Evolutionary conservation across 2,113 vertebrate genomes (phyloP).

Genomic region (Nyctereutes procyonoides): DNA sequence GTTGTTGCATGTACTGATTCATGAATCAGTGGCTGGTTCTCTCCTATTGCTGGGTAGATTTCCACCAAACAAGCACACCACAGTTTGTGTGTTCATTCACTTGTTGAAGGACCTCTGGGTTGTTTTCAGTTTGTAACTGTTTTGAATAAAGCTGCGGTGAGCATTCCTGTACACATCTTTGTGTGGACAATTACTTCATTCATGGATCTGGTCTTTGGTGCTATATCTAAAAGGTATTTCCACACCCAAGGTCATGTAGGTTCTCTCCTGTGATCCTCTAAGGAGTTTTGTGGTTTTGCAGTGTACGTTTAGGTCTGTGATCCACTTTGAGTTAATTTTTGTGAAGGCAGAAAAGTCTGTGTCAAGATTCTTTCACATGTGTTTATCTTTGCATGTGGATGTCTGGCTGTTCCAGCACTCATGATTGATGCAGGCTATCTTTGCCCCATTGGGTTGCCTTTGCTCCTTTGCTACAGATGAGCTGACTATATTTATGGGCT

Average conservation of each 20-base stretch:
- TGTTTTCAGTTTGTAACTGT: not conserved
- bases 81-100: not conserved
- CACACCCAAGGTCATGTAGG: not conserved
- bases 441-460: not conserved
- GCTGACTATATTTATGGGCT: not conserved
- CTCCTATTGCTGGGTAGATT: not conserved
- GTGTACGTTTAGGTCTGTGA: not conserved
- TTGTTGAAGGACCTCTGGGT: not conserved
- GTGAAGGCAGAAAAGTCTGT: not conserved
- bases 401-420: not conserved
- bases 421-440: not conserved
- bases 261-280: not conserved
- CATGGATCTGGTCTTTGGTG: fast-evolving
- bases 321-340: not conserved
- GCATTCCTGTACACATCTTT: not conserved
- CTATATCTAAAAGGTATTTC: not conserved
- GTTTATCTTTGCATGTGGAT: fast-evolving
- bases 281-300: not conserved
- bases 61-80: not conserved
- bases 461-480: not conserved
- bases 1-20: fast-evolving
- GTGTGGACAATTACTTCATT: not conserved
- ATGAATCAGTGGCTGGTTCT: not conserved
- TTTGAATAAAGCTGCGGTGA: not conserved
- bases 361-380: no score